Evolutionary conservation across 2,113 vertebrate genomes (phyloP), one percentile per base, ranked within the genome.

Genomic region (Myiopsitta monachus): DNA sequence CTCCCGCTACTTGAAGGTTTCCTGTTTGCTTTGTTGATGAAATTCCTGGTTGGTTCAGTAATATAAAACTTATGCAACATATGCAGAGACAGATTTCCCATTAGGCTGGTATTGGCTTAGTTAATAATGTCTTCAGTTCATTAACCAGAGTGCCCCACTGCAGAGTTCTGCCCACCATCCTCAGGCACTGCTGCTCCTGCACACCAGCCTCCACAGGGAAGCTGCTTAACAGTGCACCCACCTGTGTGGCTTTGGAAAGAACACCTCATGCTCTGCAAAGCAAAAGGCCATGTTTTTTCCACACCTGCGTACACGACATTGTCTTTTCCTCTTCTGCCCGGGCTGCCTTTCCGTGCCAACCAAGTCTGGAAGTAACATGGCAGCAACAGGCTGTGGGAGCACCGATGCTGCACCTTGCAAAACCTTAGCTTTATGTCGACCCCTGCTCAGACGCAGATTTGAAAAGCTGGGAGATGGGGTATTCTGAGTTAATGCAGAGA

Each of bases 181-280:
- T n/a, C 1, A 0, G 12, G 41, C 0, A 1, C 30, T 43, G 81
- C 78, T 64, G 39, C 49, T 90, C 8, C 31, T 15, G 39, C 46
- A 4, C 1, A 0, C 39, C 0, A 0, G 38, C 21, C 14, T 19
- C 7, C 0, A 0, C n/a, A 27, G n/a, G 49, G 46, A 54, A 41
- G n/a, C 72, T 70, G 44, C 88, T 49, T 41, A 44, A 22, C 52
- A 5, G 39, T 7, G 47, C 57, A 18, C 55, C 41, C n/a, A 21
- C 49, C 38, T 24, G 19, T 5, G 0, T 5, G 9, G 22, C 14
- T 78, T 90, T 23, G 18, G 41, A 67, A 80, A 41, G 55, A 51
- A 2, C 2, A 0, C 43, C 23, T 81, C 33, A 0, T 39, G 57
- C 55, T 46, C 75, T 67, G 36, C 27, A 49, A 26, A 72, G 49